A percentile compares a stretch with the other conserved stretches of the same genome.
phyloP scores from a whole-genome alignment of 2,888 invertebrate genomes.

The Caenorhabditis plicata region DNA sequence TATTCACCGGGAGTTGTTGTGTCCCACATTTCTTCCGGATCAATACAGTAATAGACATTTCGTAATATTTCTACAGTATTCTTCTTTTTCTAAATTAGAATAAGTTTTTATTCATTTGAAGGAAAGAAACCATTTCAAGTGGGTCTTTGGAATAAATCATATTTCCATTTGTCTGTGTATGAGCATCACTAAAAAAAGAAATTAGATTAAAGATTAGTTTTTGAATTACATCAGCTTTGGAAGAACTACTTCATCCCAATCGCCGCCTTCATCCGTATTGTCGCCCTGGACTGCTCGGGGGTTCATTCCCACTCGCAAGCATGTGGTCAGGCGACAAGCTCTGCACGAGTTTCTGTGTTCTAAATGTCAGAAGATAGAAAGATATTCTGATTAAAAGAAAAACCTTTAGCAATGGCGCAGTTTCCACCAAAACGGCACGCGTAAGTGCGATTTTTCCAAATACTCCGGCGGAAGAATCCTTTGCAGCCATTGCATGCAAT shows the following conservation, averaged over 20 bases:
- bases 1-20: constrained; percentile 9
- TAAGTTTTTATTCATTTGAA: background rate
- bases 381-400: background rate
- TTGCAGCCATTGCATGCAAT: constrained; percentile 62
- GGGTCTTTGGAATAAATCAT: background rate
- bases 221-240: no score
- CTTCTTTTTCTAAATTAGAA: constrained; percentile 1
- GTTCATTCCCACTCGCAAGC: constrained; percentile 50
- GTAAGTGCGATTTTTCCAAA: constrained; percentile 48
- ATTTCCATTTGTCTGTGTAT: background rate
- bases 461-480: constrained; percentile 58
- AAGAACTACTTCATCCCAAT: constrained; percentile 20
- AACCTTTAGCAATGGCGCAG: constrained; percentile 39
- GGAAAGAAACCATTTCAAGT: background rate
- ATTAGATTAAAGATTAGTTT: no score
- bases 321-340: constrained; percentile 35
- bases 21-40: constrained; percentile 12
- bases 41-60: constrained; percentile 6
- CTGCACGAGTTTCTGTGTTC: constrained; percentile 50
- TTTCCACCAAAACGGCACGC: constrained; percentile 38
- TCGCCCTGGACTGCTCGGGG: constrained; percentile 50
- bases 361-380: constrained; percentile 4
- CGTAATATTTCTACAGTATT: constrained; percentile 7
- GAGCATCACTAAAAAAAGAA: background rate
- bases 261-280: constrained; percentile 15